A percentile compares a stretch with the other conserved stretches of the same genome.
These are phyloP conservation scores for Tetranychus urticae DNA, from an alignment of 1,140 invertebrate species.

Conservation along the genomic window DNA sequence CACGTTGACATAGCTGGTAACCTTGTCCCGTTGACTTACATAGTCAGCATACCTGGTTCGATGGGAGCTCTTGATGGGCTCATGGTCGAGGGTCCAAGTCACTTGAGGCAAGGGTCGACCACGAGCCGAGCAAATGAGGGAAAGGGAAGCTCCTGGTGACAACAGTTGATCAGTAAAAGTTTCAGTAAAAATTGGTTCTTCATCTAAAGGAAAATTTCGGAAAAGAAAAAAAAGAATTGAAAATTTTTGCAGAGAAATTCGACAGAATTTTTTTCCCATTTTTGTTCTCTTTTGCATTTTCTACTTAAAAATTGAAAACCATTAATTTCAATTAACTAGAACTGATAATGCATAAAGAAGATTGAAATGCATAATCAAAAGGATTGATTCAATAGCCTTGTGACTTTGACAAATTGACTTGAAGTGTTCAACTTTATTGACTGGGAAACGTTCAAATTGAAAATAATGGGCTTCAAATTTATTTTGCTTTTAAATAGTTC, in stretches of 20 bases:
- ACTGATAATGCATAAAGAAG: no score
- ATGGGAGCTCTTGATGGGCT: conserved; percentile 15
- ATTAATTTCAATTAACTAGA: background rate
- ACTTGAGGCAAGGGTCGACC: conserved; percentile 47
- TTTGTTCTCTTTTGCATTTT: background rate
- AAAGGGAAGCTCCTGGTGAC: conserved; percentile 41
- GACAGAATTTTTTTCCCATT: no score
- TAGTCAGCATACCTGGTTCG: background rate
- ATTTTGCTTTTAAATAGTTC: no score
- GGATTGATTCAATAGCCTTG: no score
- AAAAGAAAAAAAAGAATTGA: background rate
- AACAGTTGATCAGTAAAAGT: background rate
- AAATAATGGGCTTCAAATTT: no score
- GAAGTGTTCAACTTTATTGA: no score
- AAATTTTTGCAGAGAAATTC: background rate
- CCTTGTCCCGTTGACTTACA: background rate
- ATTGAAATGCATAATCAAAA: no score
- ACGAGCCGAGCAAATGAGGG: conserved; percentile 55
- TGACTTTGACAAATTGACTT: no score
- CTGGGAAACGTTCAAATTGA: no score
- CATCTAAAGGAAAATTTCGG: background rate
- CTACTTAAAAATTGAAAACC: background rate
- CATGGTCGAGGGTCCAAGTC: conserved; percentile 24
- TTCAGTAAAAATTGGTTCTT: background rate
- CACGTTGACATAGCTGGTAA: conserved; percentile 1